These are phyloP conservation scores for Hippopotamyrus pictus DNA, from an alignment of 2,797 vertebrate species.

Conservation along the genomic window DNA sequence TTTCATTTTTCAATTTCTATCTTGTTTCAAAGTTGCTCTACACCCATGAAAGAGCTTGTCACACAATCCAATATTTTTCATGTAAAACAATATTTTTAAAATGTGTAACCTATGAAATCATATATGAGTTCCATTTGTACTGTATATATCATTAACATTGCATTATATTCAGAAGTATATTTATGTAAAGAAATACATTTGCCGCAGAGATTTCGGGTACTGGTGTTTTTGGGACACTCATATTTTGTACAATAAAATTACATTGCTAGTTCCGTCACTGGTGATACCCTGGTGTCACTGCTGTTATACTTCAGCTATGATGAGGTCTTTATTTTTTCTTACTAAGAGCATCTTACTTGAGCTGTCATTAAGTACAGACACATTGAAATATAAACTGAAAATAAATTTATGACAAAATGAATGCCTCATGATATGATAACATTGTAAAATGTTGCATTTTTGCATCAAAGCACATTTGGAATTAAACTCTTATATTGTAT, in stretches of 20 bases:
- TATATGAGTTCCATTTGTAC: not conserved
- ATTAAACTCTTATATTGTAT: not conserved
- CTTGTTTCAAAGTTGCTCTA: not conserved
- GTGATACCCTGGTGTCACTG: not conserved
- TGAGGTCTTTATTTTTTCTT: not conserved
- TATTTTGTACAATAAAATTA: not conserved
- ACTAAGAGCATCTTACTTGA: not conserved
- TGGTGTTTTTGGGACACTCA: not conserved
- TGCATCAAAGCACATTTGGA: not conserved
- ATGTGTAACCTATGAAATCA: not conserved
- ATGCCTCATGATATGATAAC: not conserved
- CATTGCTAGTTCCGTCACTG: not conserved
- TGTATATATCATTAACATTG: not conserved
- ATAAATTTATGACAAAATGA: not conserved
- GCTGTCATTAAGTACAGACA: not conserved
- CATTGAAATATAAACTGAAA: not conserved
- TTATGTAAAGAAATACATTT: not conserved
- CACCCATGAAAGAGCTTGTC: not conserved
- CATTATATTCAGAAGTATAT: not conserved
- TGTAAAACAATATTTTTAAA: not conserved
- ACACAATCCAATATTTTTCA: not conserved
- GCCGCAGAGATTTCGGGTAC: not conserved
- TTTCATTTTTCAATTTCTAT: not conserved
- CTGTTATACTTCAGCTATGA: not conserved
- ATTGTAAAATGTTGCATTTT: not conserved